Base-by-base conservation (phyloP, 2,888 invertebrate species). In the Baccha elongata region DNA sequence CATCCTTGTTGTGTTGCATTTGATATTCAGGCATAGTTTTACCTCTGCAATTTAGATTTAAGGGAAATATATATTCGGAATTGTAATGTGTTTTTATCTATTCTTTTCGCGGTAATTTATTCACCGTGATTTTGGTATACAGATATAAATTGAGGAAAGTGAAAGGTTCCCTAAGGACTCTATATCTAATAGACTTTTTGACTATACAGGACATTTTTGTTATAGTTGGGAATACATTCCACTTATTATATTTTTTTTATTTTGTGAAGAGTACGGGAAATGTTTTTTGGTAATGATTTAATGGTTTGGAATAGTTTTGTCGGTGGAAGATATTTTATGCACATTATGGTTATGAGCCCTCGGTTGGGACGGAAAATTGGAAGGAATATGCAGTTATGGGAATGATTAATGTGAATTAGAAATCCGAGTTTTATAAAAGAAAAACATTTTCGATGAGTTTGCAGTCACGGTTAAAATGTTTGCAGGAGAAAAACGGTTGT, bases 51-150 rank as follows among this genome's bases (percentile, higher is more conserved):
- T 72, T 81, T 81, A n/a, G 81, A 81, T 76, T 72, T 62, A 81
- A n/a, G 76, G 76, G 60, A 76, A 76, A 53, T 72, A 58, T 42
- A 44, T 58, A 64, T 69, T 76, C 42, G 60, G 60, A 62, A 71
- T 67, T 65, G 46, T 46, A 64, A n/a, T n/a, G n/a, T n/a, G n/a
- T n/a, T n/a, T n/a, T n/a, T n/a, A n/a, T n/a, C n/a, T 44, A 44
- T 55, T 58, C 26, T 58, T 78, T 58, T 37, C 44, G 64, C 42
- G 62, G 72, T 83, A 83, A 83, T 83, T 76, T 83, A 83, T 83
- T 76, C 83, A 83, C 83, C 83, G 78, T 76, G 83, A 83, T 78
- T 78, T 68, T 50, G 67, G 69, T 68, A 62, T 58, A 83, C 23
- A 37, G 3, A 42, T 10, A 23, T 26, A 42, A 60, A 60, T 58